Percentiles rank a stretch among this genome's conserved stretches.
phyloP scores from a whole-genome alignment of 2,888 invertebrate species.

The Pristionchus fissidentatus region DNA sequence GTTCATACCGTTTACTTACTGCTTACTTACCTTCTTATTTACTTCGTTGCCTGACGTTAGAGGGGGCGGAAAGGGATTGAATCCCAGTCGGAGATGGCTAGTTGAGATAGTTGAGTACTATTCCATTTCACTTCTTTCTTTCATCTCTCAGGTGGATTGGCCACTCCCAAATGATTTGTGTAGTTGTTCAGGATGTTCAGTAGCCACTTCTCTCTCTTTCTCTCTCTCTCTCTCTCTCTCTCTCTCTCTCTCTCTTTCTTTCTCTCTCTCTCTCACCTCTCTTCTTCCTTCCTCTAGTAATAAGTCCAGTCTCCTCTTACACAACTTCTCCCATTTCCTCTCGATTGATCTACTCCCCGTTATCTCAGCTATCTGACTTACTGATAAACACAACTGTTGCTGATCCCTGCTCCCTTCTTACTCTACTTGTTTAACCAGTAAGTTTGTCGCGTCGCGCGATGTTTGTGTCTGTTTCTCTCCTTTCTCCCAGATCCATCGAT shows the following conservation, averaged over 20 bases:
- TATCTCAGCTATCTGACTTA: slow-evolving; percentile 2
- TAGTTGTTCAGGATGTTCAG: not conserved
- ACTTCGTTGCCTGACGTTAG: not conserved
- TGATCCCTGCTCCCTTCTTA: slow-evolving; percentile 19
- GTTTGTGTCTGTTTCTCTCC: slow-evolving; percentile 3
- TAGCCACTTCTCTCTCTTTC: not conserved
- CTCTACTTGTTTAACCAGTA: slow-evolving; percentile 36
- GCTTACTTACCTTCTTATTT: not conserved
- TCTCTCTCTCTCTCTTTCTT: not conserved
- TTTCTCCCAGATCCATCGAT: slow-evolving; percentile 24
- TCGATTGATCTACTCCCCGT: slow-evolving; percentile 28
- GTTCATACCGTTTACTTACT: not conserved
- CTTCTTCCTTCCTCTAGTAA: slow-evolving; percentile 32
- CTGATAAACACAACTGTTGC: slow-evolving; percentile 38
- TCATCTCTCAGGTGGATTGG: not conserved
- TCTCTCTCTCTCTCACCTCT: slow-evolving; percentile 13
- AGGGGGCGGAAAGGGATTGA: not conserved
- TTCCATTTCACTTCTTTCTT: slow-evolving; percentile 13
- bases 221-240: not conserved
- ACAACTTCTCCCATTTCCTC: not conserved
- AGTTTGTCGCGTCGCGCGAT: not conserved
- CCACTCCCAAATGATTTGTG: slow-evolving; percentile 23
- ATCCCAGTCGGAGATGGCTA: slow-evolving; percentile 16
- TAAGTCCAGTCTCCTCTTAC: slow-evolving; percentile 38
- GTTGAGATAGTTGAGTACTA: slow-evolving; percentile 6